phyloP scores from a whole-genome alignment of 2,888 invertebrate genomes.

The Drosophila suboccidentalis region DNA sequence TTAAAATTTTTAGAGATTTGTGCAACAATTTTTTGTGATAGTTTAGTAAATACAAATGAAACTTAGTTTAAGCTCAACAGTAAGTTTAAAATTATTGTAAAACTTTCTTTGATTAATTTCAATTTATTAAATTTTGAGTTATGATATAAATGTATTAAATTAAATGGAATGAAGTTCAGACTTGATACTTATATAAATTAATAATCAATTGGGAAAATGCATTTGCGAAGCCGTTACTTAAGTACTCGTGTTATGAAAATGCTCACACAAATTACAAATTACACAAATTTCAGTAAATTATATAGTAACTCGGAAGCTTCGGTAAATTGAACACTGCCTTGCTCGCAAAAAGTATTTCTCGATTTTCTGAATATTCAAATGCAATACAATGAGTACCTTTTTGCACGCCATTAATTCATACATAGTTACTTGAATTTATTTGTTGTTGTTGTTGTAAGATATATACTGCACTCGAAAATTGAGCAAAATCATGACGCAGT shows the following conservation, averaged over 20 bases:
- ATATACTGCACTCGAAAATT: slow-evolving; percentile 12
- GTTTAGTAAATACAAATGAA: neutral
- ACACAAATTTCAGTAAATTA: slow-evolving; percentile 10
- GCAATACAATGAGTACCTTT: slow-evolving; percentile 12
- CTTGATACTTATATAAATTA: neutral
- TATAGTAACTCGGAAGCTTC: slow-evolving; percentile 3
- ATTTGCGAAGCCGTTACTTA: neutral
- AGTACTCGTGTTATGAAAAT: neutral
- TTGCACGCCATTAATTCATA: slow-evolving; percentile 1
- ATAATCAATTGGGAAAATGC: neutral
- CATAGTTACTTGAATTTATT: slow-evolving; percentile 1
- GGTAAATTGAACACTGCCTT: neutral
- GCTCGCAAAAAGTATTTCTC: neutral
- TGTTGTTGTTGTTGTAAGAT: neutral
- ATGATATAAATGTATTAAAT: neutral
- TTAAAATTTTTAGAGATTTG: neutral
- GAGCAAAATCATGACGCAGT: neutral
- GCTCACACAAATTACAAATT: slow-evolving; percentile 1
- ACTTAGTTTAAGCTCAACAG: neutral
- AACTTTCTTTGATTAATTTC: neutral
- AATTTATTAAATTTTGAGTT: neutral
- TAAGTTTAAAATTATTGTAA: neutral
- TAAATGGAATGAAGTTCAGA: neutral
- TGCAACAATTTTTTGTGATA: neutral
- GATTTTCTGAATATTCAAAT: slow-evolving; percentile 1